Evolutionary conservation across 2,888 invertebrate species (phyloP).

Genomic region (Cylloceria caligata): DNA sequence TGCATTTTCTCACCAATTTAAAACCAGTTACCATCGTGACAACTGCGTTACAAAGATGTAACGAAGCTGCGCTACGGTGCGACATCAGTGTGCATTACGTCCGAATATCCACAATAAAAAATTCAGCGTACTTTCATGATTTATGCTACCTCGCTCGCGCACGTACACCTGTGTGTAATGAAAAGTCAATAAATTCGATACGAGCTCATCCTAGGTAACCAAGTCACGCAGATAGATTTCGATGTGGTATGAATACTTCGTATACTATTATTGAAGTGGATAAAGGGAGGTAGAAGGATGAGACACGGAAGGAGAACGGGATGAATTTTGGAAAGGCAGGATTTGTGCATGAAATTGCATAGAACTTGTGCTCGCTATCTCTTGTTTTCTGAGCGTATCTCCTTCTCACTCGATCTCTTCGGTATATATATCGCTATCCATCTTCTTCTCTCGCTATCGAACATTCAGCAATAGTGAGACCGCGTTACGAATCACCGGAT

Average conservation of each 20-base stretch:
- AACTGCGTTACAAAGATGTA: background rate
- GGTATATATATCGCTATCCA: background rate
- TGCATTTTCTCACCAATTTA: too few species aligned
- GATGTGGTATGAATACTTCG: background rate
- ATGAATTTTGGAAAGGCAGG: background rate
- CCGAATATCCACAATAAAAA: background rate
- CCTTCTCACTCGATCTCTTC: conserved; percentile 1
- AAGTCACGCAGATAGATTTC: background rate
- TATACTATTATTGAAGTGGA: background rate
- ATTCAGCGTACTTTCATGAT: background rate
- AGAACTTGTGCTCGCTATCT: background rate
- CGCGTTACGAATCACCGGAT: conserved; percentile 52
- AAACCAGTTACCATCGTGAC: background rate
- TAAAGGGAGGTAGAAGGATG: background rate
- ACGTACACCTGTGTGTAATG: background rate
- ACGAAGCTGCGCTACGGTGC: background rate
- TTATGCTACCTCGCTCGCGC: background rate
- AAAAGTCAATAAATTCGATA: background rate
- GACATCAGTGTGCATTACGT: background rate
- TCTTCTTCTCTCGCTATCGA: conserved; percentile 34
- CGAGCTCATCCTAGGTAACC: background rate
- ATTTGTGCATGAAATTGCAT: background rate
- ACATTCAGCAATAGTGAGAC: conserved; percentile 34
- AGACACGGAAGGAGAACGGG: background rate
- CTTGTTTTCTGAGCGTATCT: background rate